These are phyloP conservation scores for Pseudolycoriella hygida DNA, from an alignment of 2,888 invertebrate genomes.

Conservation along the genomic window DNA sequence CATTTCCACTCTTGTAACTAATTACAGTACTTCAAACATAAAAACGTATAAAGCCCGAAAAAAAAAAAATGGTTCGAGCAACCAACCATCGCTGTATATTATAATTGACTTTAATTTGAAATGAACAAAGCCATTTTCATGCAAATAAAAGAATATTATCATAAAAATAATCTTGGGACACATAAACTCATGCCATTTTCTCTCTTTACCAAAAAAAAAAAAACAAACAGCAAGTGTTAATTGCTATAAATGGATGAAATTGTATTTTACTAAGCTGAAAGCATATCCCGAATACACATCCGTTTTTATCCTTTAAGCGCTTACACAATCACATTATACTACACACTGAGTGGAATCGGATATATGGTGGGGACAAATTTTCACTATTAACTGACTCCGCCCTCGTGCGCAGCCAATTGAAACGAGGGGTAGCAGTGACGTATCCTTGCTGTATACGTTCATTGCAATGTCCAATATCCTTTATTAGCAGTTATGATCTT, in stretches of 20 bases:
- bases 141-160: conserved; percentile 4
- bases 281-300: not conserved
- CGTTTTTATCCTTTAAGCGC: conserved; percentile 3
- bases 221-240: conserved; percentile 30
- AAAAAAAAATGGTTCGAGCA: too few species aligned
- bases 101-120: too few species aligned
- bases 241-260: conserved; percentile 31
- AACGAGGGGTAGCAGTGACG: conserved; percentile 13
- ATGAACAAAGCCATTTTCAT: conserved; percentile 1
- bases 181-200: not conserved
- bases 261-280: conserved; percentile 15
- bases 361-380: not conserved
- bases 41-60: too few species aligned
- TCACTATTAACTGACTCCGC: conserved; percentile 9
- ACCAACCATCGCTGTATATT: too few species aligned
- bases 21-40: too few species aligned
- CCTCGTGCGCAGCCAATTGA: conserved; percentile 15
- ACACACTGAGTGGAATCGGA: too few species aligned
- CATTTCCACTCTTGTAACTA: too few species aligned
- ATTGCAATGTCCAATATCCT: too few species aligned
- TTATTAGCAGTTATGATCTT: too few species aligned
- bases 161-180: conserved; percentile 5
- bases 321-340: not conserved
- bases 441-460: too few species aligned
- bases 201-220: conserved; percentile 3